Percentiles rank a stretch among this genome's conserved stretches.
Conservation (phyloP, 2,113 vertebrate genomes). For the Talpa occidentalis region DNA sequence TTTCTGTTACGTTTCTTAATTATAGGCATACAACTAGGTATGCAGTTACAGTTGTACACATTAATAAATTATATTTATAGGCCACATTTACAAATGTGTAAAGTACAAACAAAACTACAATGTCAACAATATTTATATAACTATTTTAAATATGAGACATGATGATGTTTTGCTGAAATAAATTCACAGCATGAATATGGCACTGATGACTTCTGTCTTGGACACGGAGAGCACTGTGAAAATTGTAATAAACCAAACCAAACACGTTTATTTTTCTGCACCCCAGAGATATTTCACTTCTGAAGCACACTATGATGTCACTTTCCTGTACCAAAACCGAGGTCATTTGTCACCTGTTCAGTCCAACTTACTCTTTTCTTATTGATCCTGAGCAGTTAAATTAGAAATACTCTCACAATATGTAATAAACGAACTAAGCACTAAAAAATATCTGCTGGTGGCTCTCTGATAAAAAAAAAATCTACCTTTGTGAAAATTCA, state of each 20-base stretch:
- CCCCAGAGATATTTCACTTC: background rate
- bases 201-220: background rate
- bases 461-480: background rate
- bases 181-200: background rate
- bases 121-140: background rate
- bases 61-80: background rate
- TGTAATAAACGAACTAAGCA: background rate
- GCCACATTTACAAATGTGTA: background rate
- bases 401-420: background rate
- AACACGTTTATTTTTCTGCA: background rate
- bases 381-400: background rate
- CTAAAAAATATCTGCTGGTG: background rate
- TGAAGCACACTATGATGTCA: background rate
- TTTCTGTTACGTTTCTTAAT: background rate
- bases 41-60: background rate
- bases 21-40: background rate
- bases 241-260: background rate
- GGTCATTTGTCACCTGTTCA: background rate
- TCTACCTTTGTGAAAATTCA: background rate
- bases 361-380: background rate
- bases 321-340: background rate
- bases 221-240: background rate
- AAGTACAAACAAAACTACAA: background rate
- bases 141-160: background rate
- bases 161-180: slow-evolving; percentile 11